A percentile compares a stretch with the other conserved stretches of the same genome.
Evolutionary conservation across 2,113 vertebrate species (phyloP).

Genomic region (Otus sunia): DNA sequence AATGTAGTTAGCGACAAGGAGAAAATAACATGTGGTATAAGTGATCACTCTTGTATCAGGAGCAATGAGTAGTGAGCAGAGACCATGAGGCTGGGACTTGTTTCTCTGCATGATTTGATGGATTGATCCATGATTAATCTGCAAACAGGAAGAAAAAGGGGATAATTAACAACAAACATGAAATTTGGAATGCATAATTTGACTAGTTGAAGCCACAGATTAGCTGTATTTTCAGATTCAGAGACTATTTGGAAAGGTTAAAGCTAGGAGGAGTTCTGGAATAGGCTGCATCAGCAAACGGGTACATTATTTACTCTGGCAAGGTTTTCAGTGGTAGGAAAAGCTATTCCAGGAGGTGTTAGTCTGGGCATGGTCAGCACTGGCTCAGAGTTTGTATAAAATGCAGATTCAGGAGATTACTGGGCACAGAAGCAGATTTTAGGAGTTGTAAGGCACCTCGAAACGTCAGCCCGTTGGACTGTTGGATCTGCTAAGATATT

Average conservation of each 20-base stretch:
- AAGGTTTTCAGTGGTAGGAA: background rate
- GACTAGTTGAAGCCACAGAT: background rate
- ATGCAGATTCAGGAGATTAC: conserved; percentile 56
- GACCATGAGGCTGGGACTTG: background rate
- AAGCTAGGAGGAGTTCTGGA: conserved; percentile 47
- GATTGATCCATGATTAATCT: background rate
- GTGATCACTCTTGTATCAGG: background rate
- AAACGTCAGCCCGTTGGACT: background rate
- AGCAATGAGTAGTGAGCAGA: background rate
- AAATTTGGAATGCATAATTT: conserved; percentile 29
- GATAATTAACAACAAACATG: background rate
- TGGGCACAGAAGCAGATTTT: background rate
- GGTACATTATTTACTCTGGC: conserved; percentile 51
- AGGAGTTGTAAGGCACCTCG: conserved; percentile 4
- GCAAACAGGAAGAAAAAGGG: background rate
- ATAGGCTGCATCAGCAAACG: conserved; percentile 43
- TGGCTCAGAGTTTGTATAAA: conserved; percentile 46
- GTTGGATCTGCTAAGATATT: conserved; percentile 9
- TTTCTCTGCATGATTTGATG: background rate
- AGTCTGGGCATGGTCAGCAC: conserved; percentile 47
- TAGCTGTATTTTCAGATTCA: conserved; percentile 19
- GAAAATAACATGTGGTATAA: background rate
- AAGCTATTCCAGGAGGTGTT: conserved; percentile 51
- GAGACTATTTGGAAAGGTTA: conserved; percentile 25
- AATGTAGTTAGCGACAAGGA: background rate